Evolutionary conservation across 2,113 vertebrate species (phyloP), one percentile per base, ranked within the genome.

Genomic region (Merops nubicus): DNA sequence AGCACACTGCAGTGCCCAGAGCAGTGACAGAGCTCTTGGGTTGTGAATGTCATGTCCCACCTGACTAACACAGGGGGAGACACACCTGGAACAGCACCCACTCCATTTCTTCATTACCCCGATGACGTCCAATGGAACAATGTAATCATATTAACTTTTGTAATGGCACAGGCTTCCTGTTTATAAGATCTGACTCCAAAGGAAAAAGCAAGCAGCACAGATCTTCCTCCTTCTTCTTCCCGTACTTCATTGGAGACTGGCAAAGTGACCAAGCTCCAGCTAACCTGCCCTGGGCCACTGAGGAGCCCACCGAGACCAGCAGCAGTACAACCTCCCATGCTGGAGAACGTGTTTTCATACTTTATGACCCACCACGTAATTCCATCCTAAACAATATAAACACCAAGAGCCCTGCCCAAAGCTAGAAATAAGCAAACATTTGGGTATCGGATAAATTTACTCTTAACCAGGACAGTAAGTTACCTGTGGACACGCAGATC

Each of bases 311-410:
- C 4, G 1, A 20, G 12, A 42, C 26, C 85, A 53, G 28, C 28
- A 50, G 68, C 48, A 48, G 45, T 25, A 28, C 33, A 29, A 45
- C 19, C n/a, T 25, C 17, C 36, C 14, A 2, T 11, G 28, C 63
- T 4, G 11, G 10, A 40, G 20, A 47, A 67, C 1, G 0, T 4
- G 7, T 34, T 62, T 56, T 15, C 21, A 1, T 5, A 53, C 26
- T 33, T 60, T 2, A 4, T 2, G 9, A 48, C 38, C 59, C 19
- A 38, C n/a, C 1, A 0, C 0, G 0, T 20, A 57, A 51, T 15
- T 79, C 47, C 50, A 45, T 12, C 84, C 43, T 47, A 15, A 87
- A 29, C 67, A 45, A 11, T 2, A 18, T 3, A 43, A 86, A 34
- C 47, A 10, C 15, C 48, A 33, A 43, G 40, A 5, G 14, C 42